These are phyloP conservation scores for Lutjanus campechanus DNA, from an alignment of 2,797 vertebrate species.

Conservation along the genomic window DNA sequence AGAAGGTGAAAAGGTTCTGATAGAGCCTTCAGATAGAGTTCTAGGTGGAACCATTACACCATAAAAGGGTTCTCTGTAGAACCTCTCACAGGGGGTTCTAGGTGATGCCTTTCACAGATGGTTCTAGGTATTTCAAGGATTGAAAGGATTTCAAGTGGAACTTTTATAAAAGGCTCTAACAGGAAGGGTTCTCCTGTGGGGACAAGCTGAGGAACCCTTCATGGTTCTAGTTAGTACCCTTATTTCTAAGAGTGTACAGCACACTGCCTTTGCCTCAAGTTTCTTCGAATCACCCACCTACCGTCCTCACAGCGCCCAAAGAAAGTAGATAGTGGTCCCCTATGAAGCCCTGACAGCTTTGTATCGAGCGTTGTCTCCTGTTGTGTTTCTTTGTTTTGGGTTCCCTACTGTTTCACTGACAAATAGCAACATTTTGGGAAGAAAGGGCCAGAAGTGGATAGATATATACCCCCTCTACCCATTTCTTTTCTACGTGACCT, in stretches of 20 bases:
- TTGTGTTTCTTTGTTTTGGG: slow-evolving; percentile 37
- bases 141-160: too few species aligned
- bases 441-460: slow-evolving; percentile 20
- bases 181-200: too few species aligned
- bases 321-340: neutral
- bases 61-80: too few species aligned
- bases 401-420: slow-evolving; percentile 30
- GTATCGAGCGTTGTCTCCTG: slow-evolving; percentile 23
- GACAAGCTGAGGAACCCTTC: too few species aligned
- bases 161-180: too few species aligned
- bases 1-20: too few species aligned
- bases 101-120: too few species aligned
- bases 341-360: slow-evolving; percentile 23
- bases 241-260: neutral
- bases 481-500: slow-evolving; percentile 10
- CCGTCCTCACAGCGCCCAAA: neutral
- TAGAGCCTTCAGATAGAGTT: too few species aligned
- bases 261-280: slow-evolving; percentile 48
- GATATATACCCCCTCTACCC: neutral
- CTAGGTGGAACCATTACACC: too few species aligned
- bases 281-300: slow-evolving; percentile 44
- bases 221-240: too few species aligned
- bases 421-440: slow-evolving; percentile 29
- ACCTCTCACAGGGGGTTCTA: too few species aligned
- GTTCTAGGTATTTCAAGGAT: too few species aligned